Evolutionary conservation across 2,888 invertebrate species (phyloP).

Genomic region (Endotricha flammealis): DNA sequence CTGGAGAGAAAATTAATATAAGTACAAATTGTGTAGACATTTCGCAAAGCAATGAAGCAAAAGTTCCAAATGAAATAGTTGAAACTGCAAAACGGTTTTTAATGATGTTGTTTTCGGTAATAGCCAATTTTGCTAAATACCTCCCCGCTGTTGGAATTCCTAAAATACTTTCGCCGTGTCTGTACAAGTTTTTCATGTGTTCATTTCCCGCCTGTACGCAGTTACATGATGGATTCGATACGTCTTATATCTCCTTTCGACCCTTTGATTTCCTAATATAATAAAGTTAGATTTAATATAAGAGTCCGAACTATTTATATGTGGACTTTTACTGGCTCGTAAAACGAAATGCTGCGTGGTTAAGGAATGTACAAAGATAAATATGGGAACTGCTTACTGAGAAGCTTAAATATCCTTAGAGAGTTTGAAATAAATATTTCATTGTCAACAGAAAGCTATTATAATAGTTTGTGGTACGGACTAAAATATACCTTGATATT

Average conservation of each 20-base stretch:
- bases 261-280: background rate
- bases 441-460: background rate
- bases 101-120: background rate
- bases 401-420: background rate
- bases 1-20: too few relatives aligned
- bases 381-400: background rate
- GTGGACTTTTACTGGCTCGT: background rate
- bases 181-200: background rate
- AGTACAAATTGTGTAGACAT: too few relatives aligned
- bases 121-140: background rate
- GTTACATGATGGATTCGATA: background rate
- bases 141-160: background rate
- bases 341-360: background rate
- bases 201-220: background rate
- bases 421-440: background rate
- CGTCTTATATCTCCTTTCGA: background rate
- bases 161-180: background rate
- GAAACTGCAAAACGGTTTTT: background rate
- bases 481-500: background rate
- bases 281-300: background rate
- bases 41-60: too few relatives aligned
- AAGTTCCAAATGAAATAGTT: too few relatives aligned
- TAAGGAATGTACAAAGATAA: background rate
- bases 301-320: background rate
- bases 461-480: background rate